Percentiles rank a stretch among this genome's conserved stretches.
These are phyloP conservation scores for Oryzias celebensis DNA, from an alignment of 2,113 vertebrate species.

Conservation along the genomic window DNA sequence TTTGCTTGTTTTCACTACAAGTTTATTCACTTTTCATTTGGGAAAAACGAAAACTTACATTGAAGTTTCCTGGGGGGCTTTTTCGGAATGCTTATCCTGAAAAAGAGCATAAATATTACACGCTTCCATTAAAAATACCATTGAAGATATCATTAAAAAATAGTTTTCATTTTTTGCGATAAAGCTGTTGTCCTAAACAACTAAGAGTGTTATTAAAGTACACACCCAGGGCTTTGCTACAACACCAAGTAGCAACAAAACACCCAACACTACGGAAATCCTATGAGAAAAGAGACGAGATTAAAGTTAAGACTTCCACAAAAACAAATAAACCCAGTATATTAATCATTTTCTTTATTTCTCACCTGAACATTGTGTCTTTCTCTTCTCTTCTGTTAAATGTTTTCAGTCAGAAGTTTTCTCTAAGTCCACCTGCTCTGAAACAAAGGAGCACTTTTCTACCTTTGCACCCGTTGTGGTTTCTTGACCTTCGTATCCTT, in stretches of 20 bases:
- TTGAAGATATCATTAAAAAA: too few species aligned
- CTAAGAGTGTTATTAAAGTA: slow-evolving; percentile 12
- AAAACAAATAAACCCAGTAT: not conserved
- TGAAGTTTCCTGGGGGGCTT: slow-evolving; percentile 55
- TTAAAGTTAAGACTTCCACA: slow-evolving; percentile 7
- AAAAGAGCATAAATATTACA: slow-evolving; percentile 25
- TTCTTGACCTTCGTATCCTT: slow-evolving; percentile 56
- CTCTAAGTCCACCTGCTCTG: slow-evolving; percentile 16
- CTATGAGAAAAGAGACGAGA: slow-evolving; percentile 37
- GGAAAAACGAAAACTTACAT: slow-evolving; percentile 57
- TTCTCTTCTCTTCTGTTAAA: slow-evolving; percentile 17
- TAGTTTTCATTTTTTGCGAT: too few species aligned
- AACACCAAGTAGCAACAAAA: slow-evolving; percentile 56
- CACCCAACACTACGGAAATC: slow-evolving; percentile 53
- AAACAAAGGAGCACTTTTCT: slow-evolving; percentile 64
- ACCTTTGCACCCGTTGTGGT: slow-evolving; percentile 42
- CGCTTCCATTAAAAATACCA: too few species aligned
- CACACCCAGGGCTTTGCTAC: slow-evolving; percentile 71
- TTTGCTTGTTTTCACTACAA: not conserved
- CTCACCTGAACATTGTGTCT: slow-evolving; percentile 73
- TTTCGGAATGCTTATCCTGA: slow-evolving; percentile 57
- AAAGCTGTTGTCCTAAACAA: slow-evolving; percentile 1
- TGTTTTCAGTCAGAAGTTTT: not conserved
- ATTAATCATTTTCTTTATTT: not conserved
- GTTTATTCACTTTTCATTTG: slow-evolving; percentile 12